phyloP scores from a whole-genome alignment of 2,888 invertebrate species.

The Amblyteles armatorius region DNA sequence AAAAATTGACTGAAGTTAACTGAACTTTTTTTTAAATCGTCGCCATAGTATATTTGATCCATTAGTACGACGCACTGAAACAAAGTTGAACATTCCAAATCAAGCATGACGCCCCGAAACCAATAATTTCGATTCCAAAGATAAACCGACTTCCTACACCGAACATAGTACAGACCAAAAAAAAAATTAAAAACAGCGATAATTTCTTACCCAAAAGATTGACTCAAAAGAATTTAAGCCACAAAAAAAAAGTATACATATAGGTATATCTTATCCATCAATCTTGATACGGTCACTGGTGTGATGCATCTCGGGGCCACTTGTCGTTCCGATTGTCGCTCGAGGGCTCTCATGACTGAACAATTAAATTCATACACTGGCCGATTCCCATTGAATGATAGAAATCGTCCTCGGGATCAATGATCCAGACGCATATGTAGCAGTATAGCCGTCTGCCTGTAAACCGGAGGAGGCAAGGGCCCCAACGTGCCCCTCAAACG shows the following conservation, averaged over 20 bases:
- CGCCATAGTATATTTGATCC: no score
- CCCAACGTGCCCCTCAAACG: slow-evolving; percentile 6
- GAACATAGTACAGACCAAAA: no score
- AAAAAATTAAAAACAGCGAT: no score
- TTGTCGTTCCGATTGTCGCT: slow-evolving; percentile 49
- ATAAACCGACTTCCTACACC: no score
- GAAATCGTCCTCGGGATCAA: slow-evolving; percentile 54
- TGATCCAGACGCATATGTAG: slow-evolving; percentile 37
- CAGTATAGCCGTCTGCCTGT: slow-evolving; percentile 16
- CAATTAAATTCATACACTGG: slow-evolving; percentile 61
- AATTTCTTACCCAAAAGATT: no score
- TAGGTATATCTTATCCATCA: background rate
- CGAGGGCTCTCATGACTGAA: slow-evolving; percentile 53
- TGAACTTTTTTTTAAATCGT: no score
- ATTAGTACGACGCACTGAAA: no score
- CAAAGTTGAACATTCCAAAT: no score
- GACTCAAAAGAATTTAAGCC: no score
- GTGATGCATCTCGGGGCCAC: slow-evolving; percentile 52
- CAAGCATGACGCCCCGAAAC: no score
- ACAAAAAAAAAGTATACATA: background rate
- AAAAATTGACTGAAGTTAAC: no score
- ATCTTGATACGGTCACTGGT: background rate
- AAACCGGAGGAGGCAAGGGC: slow-evolving; percentile 22
- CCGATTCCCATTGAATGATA: slow-evolving; percentile 46
- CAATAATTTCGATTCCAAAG: no score